Evolutionary conservation across 2,888 invertebrate species (phyloP), one percentile per base, ranked within the genome.

Genomic region (Andricus curvator): DNA sequence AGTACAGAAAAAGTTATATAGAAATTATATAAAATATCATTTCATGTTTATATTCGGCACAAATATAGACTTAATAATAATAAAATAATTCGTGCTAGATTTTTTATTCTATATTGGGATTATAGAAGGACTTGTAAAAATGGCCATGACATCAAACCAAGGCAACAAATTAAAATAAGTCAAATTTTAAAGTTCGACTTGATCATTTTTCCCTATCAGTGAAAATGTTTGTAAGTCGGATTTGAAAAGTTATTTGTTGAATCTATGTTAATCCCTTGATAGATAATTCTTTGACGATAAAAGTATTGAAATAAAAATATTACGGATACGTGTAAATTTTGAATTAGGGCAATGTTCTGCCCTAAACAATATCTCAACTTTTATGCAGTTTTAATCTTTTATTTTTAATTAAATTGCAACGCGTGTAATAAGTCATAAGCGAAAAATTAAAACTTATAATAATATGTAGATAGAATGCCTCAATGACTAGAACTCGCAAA

Each of bases 61-160:
- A 56, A 56, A 62, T 25, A 29, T 29, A 62, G 62, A 29, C 25
- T 29, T 29, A 62, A 25, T 29, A 25, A 25, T 62, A 15, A n/a
- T 11, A 60, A n/a, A 3, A n/a, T 60, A 60, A 56, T 11, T n/a
- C 9, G 41, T 17, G 48, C 48, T 48, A 17, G 11, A 51, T 25
- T 41, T 80, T 77, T 65, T 77, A 48, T 44, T 65, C 13, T 37
- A 37, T 22, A 65, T 56, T 5, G 70, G 17, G 13, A 74, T 51
- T 33, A 68, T 74, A 56, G 0, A 56, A 56, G 20, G 74, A 56
- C 70, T 29, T 51, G 51, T 51, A 74, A 29, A 33, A 51, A 74
- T 29, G 29, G 29, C 70, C 70, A 74, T 74, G 74, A 74, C 74
- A 74, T 74, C 33, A 74, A 74, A 74, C 51, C 20, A 67, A 8